Evolutionary conservation across 2,113 vertebrate species (phyloP).

Genomic region (Synodontis membranacea): DNA sequence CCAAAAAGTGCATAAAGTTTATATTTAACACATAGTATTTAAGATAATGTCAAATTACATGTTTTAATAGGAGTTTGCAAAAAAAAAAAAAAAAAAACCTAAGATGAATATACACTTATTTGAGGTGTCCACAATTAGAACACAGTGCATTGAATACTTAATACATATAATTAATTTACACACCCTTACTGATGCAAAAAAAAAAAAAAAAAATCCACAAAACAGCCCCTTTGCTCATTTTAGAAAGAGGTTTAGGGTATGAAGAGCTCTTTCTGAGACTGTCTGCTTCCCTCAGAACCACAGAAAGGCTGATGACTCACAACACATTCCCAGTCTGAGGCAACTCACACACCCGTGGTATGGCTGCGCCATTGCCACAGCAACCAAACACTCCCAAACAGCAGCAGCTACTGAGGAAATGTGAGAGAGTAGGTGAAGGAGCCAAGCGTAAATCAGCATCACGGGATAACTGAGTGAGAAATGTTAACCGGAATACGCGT

Average conservation of each 20-base stretch:
- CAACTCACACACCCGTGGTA: slow-evolving; percentile 52
- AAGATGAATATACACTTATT: neutral
- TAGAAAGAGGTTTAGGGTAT: neutral
- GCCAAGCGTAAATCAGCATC: slow-evolving; percentile 7
- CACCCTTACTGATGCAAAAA: no score
- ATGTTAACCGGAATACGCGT: neutral
- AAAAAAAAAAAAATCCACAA: neutral
- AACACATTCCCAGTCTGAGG: slow-evolving; percentile 41
- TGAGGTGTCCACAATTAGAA: neutral
- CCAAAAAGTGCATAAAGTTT: neutral
- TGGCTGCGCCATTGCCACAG: slow-evolving; percentile 55
- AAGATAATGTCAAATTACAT: neutral
- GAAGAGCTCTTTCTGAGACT: slow-evolving; percentile 23
- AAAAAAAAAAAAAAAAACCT: neutral
- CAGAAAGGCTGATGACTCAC: slow-evolving; percentile 67
- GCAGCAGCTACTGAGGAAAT: neutral
- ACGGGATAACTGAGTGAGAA: slow-evolving; percentile 5
- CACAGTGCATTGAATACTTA: neutral
- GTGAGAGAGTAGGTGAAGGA: slow-evolving; percentile 39
- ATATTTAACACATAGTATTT: neutral
- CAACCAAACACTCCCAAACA: slow-evolving; percentile 72
- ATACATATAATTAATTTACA: no score
- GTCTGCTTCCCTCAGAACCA: slow-evolving; percentile 30
- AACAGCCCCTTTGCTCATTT: neutral
- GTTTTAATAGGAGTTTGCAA: neutral